A percentile compares a stretch with the other conserved stretches of the same genome.
Evolutionary conservation across 2,797 vertebrate genomes (phyloP).

Genomic region (Vespertilio murinus): DNA sequence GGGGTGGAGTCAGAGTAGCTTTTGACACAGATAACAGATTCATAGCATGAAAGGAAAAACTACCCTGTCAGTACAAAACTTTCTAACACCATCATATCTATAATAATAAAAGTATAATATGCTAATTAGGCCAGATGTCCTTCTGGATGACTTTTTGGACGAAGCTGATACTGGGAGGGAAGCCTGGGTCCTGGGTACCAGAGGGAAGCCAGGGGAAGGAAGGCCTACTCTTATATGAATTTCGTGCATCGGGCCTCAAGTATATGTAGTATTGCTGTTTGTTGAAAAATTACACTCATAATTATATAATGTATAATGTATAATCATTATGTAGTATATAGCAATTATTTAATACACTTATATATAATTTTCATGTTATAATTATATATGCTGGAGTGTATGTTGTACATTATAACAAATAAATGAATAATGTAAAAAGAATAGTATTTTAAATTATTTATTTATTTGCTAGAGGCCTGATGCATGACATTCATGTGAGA

Average conservation of each 20-base stretch:
- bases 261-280: neutral
- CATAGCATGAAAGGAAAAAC: neutral
- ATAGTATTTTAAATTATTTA: neutral
- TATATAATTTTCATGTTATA: neutral
- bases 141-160: no score
- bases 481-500: no score
- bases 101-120: no score
- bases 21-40: neutral
- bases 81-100: neutral
- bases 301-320: neutral
- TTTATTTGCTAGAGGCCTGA: no score
- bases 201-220: no score
- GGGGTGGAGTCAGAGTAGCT: neutral
- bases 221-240: no score
- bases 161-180: no score
- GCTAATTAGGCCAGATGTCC: no score
- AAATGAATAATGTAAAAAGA: neutral
- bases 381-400: neutral
- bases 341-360: neutral
- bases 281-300: neutral
- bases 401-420: neutral
- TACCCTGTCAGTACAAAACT: neutral
- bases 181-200: no score
- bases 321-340: neutral
- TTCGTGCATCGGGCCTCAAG: neutral